Base-by-base conservation (phyloP, 2,113 vertebrate species). In the Sisor rabdophorus region DNA sequence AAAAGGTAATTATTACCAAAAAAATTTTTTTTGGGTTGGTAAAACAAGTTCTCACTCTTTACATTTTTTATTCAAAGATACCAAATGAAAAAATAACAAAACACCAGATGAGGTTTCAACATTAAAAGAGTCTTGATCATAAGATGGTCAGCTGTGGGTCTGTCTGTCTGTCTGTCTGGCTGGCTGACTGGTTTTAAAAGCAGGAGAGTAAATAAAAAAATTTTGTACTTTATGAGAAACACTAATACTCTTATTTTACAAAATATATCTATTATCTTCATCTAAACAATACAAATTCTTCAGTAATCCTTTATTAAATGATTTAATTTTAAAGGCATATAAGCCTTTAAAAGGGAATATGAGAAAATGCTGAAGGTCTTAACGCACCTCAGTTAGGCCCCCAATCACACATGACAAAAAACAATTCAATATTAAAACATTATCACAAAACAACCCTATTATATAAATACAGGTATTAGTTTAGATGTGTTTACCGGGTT, bases 401-500 rank as follows among this genome's bases (percentile, higher is more conserved):
- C 64, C 67, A 73, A 58, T 52, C 71, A 28, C 22, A 52, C 52
- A 61, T 48, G 52, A 73, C n/a, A 24, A 32, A 64, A 55, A 73
- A 20, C 47, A 73, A 28, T 2, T 55, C 12, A 58, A 22, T 3
- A 52, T 48, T 22, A 74, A 2, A 60, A 24, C 28, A 11, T 60
- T 19, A 70, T 50, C 15, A 69, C 32, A 47, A 11, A 36, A 52
- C 54, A 53, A 4, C 20, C 15, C 30, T 47, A 7, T 1, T 22
- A 8, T 17, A 30, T 65, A 24, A 40, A 7, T 47, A 56, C 22
- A 65, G 16, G 26, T 3, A 69, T 58, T 2, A 30, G 16, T 24
- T 53, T 17, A 3, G 17, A 28, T 48, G 48, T 58, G 3, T 90
- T 88, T 81, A 97, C 95, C 93, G 87, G 88, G 78, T 83, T 93